phyloP scores from a whole-genome alignment of 2,888 invertebrate species.

The Drosophila melanosoma region DNA sequence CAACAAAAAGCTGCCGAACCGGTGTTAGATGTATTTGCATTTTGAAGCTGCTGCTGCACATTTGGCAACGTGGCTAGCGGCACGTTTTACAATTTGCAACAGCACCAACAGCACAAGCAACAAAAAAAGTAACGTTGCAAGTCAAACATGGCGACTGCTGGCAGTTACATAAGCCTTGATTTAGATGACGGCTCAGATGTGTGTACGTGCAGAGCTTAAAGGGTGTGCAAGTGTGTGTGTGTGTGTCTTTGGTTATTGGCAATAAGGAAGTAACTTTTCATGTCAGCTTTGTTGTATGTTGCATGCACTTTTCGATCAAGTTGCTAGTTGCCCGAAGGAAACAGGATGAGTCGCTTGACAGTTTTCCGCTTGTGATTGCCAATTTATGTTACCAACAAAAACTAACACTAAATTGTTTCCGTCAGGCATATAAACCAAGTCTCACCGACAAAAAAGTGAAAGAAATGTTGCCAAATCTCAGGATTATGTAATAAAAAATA shows the following conservation, averaged over 20 bases:
- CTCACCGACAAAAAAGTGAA: conserved; percentile 2
- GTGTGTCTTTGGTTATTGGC: conserved; percentile 57
- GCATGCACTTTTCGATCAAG: conserved; percentile 53
- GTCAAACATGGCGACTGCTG: conserved; percentile 67
- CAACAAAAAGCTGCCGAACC: conserved; percentile 76
- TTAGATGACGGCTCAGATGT: conserved; percentile 73
- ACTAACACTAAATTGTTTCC: conserved; percentile 52
- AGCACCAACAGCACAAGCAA: conserved; percentile 30
- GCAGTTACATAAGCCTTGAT: conserved; percentile 79
- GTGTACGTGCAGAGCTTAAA: conserved; percentile 15
- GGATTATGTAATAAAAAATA: not conserved
- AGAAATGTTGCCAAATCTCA: conserved; percentile 7
- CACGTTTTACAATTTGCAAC: conserved; percentile 72
- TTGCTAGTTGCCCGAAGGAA: conserved; percentile 54
- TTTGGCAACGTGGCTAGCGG: conserved; percentile 67
- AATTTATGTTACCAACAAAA: conserved; percentile 22
- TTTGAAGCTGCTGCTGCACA: conserved; percentile 59
- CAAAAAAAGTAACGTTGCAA: conserved; percentile 38
- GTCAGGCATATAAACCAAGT: conserved; percentile 24
- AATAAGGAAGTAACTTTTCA: conserved; percentile 79
- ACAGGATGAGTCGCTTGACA: conserved; percentile 72
- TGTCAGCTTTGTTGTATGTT: conserved; percentile 63
- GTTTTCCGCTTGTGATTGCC: conserved; percentile 54
- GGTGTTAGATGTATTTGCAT: conserved; percentile 82
- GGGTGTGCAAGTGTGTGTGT: conserved; percentile 17